These are phyloP conservation scores for Drosophila bocqueti DNA, from an alignment of 1,140 invertebrate genomes.

Conservation along the genomic window DNA sequence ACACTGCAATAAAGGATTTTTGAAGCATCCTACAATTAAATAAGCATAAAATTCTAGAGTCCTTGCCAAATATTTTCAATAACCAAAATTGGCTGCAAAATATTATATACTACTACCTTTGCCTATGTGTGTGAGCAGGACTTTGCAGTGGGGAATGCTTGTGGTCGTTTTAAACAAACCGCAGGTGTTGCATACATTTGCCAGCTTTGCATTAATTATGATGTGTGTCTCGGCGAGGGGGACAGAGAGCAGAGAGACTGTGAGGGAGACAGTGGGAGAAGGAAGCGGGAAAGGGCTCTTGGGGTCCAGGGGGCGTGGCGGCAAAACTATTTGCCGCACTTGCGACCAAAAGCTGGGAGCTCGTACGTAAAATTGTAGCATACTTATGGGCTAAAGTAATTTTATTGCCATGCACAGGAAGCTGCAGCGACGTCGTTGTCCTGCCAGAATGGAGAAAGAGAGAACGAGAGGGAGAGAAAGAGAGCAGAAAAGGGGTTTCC, in stretches of 20 bases:
- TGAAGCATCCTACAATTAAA: conserved; percentile 54
- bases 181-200: conserved; percentile 85
- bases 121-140: not conserved
- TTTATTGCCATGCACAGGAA: conserved; percentile 79
- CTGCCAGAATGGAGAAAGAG: conserved; percentile 30
- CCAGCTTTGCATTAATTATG: conserved; percentile 85
- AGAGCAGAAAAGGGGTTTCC: not conserved
- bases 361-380: conserved; percentile 66
- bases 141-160: conserved; percentile 58
- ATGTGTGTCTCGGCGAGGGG: conserved; percentile 49
- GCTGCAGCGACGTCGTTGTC: conserved; percentile 62
- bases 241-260: not conserved
- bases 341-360: conserved; percentile 62
- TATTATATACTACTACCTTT: not conserved
- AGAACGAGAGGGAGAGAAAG: not conserved
- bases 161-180: conserved; percentile 84
- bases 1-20: too few species aligned
- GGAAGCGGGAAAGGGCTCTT: not conserved
- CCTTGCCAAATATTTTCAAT: conserved; percentile 66
- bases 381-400: conserved; percentile 75
- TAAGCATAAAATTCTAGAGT: conserved; percentile 76
- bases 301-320: conserved; percentile 32
- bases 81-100: conserved; percentile 44
- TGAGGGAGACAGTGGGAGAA: conserved; percentile 3
- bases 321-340: conserved; percentile 78